Evolutionary conservation across 2,888 invertebrate species (phyloP), one percentile per base, ranked within the genome.

Genomic region (Ommatoiulus sabulosus): DNA sequence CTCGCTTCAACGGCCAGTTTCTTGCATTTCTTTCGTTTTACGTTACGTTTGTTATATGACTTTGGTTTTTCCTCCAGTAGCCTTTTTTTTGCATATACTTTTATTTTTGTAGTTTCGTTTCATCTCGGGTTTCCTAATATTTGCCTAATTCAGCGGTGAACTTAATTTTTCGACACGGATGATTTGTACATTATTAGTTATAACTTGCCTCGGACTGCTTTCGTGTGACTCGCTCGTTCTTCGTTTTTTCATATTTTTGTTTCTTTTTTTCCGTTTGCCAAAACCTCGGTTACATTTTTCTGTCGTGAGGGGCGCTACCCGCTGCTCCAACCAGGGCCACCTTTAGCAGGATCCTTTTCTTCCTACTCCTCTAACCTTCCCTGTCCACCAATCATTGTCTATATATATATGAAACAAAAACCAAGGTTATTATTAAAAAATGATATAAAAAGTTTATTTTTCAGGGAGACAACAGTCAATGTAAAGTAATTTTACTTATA

Each of bases 321-420:
- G 48, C 48, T 48, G 48, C 48, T 17, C 52, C 17, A 15, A 17
- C 52, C 8, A 52, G 52, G 52, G 52, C 12, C 52, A 52, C 52
- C 52, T 52, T 52, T 52, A 52, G 52, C 52, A 52, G 52, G 52
- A 52, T 52, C 52, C 52, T 52, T 15, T 52, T 52, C 15, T 17
- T 8, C 52, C 10, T 52, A 35, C 35, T 35, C 2, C 52, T 52
- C 52, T 52, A 52, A 52, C 52, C 52, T 52, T 8, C 17, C 52
- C 52, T 17, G 12, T 52, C 52, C 52, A 15, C 52, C 4, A 52
- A 52, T 52, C 52, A 52, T 52, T 52, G 52, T 52, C 52, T 52
- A 52, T 52, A 52, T 52, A 52, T 52, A 52, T 52, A 52, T 52
- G 52, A 52, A 52, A 52, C 52, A 52, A 52, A 52, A 52, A 52